phyloP scores from a whole-genome alignment of 2,888 invertebrate species.

The Drosophila recens region DNA sequence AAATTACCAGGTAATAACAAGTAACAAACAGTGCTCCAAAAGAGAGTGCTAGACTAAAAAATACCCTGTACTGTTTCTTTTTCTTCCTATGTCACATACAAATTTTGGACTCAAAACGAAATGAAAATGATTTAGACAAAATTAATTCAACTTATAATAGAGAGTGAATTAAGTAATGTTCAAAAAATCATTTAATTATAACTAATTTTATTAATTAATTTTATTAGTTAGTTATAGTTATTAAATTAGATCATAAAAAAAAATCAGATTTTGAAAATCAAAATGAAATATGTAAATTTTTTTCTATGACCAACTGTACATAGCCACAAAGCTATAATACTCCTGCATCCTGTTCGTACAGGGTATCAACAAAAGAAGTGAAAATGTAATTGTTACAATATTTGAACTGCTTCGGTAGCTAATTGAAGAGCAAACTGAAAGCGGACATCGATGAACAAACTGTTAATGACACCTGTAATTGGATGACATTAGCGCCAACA shows the following conservation, averaged over 20 bases:
- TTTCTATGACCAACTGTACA: too few species aligned
- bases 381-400: conserved; percentile 77
- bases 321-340: neutral
- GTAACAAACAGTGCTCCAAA: neutral
- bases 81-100: too few species aligned
- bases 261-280: too few species aligned
- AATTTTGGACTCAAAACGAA: too few species aligned
- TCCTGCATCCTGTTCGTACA: neutral
- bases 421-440: conserved; percentile 73
- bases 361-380: conserved; percentile 11
- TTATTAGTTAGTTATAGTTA: too few species aligned
- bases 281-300: too few species aligned
- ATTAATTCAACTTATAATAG: too few species aligned
- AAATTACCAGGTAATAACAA: conserved; percentile 77
- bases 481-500: conserved; percentile 69
- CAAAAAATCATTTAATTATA: too few species aligned
- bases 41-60: neutral
- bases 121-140: too few species aligned
- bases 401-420: conserved; percentile 59
- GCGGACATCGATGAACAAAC: conserved; percentile 58
- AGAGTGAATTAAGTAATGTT: too few species aligned
- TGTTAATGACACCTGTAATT: conserved; percentile 83
- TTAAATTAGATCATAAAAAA: too few species aligned
- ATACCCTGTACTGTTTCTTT: neutral
- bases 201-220: too few species aligned